These are phyloP conservation scores for Timandra comae DNA, from an alignment of 2,888 invertebrate genomes.

Conservation along the genomic window DNA sequence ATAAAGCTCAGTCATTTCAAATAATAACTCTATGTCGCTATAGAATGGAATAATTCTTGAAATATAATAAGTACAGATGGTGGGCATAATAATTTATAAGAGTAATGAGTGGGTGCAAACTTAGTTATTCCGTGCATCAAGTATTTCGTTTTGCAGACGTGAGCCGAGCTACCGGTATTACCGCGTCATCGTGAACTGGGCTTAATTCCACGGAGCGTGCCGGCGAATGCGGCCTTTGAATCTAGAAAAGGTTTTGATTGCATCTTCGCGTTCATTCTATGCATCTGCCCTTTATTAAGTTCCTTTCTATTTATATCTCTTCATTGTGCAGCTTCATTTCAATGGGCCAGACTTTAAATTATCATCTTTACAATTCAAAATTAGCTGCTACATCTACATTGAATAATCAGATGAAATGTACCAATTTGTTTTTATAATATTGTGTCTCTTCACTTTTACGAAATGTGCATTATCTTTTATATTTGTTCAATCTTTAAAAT, in stretches of 20 bases:
- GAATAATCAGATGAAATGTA: no score
- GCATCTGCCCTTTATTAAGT: conserved; percentile 25
- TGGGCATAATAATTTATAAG: conserved; percentile 36
- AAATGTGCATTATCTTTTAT: no score
- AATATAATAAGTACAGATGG: conserved; percentile 13
- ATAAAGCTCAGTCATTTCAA: conserved; percentile 34
- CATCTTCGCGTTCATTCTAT: conserved; percentile 23
- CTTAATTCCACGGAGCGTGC: conserved; percentile 13
- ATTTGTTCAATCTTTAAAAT: no score
- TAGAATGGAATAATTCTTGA: conserved; percentile 35
- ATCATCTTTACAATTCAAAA: conserved; percentile 1
- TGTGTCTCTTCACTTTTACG: no score
- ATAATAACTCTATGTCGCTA: conserved; percentile 32
- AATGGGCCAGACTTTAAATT: conserved; percentile 13
- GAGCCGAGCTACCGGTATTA: conserved; percentile 32
- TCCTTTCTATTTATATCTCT: conserved; percentile 22
- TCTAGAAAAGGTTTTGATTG: conserved; percentile 25
- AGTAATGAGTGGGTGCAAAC: conserved; percentile 44
- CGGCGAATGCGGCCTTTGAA: conserved; percentile 26
- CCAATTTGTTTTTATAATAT: no score
- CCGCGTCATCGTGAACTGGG: conserved; percentile 8
- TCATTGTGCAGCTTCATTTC: conserved; percentile 17
- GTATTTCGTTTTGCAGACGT: conserved; percentile 30
- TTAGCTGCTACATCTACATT: no score
- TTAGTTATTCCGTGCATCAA: conserved; percentile 27